Percentiles rank a stretch among this genome's conserved stretches.
Conservation (phyloP, 2,888 invertebrate genomes). For the Branchellion lobata region DNA sequence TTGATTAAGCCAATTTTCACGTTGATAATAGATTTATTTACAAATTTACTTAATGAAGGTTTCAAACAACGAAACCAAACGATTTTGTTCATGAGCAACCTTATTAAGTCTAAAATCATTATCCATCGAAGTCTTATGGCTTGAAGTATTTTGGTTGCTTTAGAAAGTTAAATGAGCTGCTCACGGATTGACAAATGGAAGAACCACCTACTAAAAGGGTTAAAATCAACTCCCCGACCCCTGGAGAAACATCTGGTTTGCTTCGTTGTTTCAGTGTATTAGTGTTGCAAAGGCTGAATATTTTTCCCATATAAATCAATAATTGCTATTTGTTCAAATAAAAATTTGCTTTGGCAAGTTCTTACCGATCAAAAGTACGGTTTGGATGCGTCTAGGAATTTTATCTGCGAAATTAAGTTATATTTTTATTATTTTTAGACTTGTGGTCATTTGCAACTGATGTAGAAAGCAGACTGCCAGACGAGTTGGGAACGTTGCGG, state of each 20-base stretch:
- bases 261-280: not conserved
- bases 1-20: conserved; percentile 8
- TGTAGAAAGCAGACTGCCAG: conserved; percentile 38
- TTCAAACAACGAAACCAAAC: too few species aligned
- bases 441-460: conserved; percentile 30
- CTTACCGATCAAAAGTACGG: too few species aligned
- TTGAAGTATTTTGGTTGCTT: not conserved
- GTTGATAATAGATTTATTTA: not conserved
- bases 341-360: too few species aligned
- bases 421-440: conserved; percentile 19
- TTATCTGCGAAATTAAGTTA: too few species aligned
- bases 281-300: not conserved
- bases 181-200: conserved; percentile 23
- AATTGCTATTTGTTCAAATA: too few species aligned
- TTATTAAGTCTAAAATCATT: not conserved
- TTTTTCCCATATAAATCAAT: too few species aligned
- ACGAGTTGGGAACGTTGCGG: conserved; percentile 21
- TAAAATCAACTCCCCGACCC: conserved; percentile 3
- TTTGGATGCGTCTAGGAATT: too few species aligned
- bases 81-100: not conserved
- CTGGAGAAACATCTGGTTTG: conserved; percentile 23
- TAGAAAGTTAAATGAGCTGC: conserved; percentile 13
- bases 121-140: not conserved
- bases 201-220: conserved; percentile 34
- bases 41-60: not conserved